These are phyloP conservation scores for Xenopus laevis DNA, from an alignment of 2,113 vertebrate genomes.

Conservation along the genomic window DNA sequence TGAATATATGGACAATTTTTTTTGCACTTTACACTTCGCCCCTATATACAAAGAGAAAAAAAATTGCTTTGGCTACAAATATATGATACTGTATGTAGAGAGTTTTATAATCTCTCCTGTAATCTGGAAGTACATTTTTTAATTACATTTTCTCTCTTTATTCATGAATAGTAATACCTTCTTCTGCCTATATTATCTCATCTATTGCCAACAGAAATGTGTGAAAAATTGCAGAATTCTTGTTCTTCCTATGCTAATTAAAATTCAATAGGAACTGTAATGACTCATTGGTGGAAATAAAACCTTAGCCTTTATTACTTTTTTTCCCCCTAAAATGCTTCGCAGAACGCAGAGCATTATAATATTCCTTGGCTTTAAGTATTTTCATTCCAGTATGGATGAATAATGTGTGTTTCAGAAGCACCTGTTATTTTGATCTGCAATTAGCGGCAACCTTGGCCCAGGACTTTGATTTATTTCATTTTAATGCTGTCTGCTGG, in stretches of 20 bases:
- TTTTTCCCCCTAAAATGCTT: not conserved
- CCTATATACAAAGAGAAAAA: no score
- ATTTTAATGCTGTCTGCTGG: slow-evolving; percentile 47
- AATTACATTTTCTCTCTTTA: not conserved
- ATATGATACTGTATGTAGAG: no score
- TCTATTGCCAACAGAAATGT: not conserved
- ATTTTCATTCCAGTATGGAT: slow-evolving; percentile 31
- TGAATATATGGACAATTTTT: no score
- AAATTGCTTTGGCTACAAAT: no score
- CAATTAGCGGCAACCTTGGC: slow-evolving; percentile 56
- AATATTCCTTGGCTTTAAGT: slow-evolving; percentile 29
- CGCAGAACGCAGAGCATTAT: not conserved
- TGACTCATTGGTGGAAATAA: not conserved
- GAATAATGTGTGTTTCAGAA: slow-evolving; percentile 40
- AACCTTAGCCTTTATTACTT: not conserved
- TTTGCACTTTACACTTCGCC: no score
- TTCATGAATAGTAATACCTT: not conserved
- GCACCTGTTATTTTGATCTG: slow-evolving; percentile 47
- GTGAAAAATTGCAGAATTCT: not conserved
- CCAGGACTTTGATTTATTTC: slow-evolving; percentile 56
- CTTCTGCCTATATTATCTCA: not conserved
- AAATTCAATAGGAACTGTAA: not conserved
- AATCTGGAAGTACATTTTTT: not conserved
- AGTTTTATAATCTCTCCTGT: no score
- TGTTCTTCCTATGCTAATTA: not conserved